phyloP scores from a whole-genome alignment of 2,113 vertebrate genomes.

The Elgaria multicarinata region DNA sequence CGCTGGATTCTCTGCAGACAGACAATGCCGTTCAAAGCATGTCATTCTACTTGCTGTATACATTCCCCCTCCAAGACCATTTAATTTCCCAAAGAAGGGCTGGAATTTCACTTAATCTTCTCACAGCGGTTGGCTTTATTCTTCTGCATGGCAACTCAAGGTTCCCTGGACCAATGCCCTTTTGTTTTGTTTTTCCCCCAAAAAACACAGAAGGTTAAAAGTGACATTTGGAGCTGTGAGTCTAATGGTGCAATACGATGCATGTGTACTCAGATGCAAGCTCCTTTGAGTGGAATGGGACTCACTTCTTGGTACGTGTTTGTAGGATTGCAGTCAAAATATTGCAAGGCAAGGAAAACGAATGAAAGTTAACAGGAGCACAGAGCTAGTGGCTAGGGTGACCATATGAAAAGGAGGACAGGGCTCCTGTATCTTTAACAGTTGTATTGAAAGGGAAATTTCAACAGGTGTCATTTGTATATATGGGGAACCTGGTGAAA shows the following conservation, averaged over 20 bases:
- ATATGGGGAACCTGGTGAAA: too few relatives aligned
- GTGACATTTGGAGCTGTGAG: background rate
- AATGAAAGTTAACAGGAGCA: background rate
- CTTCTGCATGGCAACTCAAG: background rate
- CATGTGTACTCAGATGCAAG: background rate
- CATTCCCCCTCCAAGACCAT: background rate
- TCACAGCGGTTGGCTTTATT: background rate
- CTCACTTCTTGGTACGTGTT: background rate
- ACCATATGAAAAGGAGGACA: too few relatives aligned
- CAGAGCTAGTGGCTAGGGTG: too few relatives aligned
- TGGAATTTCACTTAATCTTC: slow-evolving; percentile 42
- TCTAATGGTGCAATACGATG: background rate
- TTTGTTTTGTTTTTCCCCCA: background rate
- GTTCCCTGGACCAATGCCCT: background rate
- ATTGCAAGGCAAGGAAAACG: background rate
- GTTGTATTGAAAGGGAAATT: too few relatives aligned
- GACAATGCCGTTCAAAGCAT: background rate
- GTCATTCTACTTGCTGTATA: slow-evolving; percentile 33
- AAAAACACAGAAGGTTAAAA: slow-evolving; percentile 8
- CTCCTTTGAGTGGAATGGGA: background rate
- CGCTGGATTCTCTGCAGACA: slow-evolving; percentile 38
- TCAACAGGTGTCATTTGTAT: too few relatives aligned
- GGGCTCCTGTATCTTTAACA: too few relatives aligned
- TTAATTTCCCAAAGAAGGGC: slow-evolving; percentile 15
- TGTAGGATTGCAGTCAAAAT: background rate